Conservation (phyloP, 1,140 invertebrate genomes). For the Paraescarpia echinospica region DNA sequence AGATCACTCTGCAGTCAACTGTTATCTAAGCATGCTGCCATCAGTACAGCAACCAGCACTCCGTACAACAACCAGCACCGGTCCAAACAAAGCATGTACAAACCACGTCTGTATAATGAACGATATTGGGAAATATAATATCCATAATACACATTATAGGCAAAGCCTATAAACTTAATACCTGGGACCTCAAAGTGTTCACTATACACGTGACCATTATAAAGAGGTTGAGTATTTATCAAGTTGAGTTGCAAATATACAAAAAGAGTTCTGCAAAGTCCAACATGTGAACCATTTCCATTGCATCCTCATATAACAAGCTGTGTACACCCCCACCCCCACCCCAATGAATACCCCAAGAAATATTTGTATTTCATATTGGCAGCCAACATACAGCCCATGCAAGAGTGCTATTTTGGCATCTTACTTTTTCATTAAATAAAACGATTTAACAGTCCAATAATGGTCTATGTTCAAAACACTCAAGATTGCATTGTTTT, state of each 20-base stretch:
- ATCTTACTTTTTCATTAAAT: neutral
- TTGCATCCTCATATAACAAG: neutral
- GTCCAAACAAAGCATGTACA: too few species aligned
- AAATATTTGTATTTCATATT: neutral
- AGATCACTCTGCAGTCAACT: neutral
- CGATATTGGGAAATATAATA: neutral
- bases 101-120: neutral
- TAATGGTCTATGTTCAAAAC: neutral
- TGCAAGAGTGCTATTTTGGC: neutral
- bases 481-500: neutral
- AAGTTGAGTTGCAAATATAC: neutral
- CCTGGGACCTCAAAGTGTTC: neutral
- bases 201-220: neutral
- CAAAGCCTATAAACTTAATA: neutral
- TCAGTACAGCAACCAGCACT: neutral
- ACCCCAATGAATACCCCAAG: neutral
- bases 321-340: neutral
- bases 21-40: neutral
- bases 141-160: neutral
- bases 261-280: neutral
- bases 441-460: neutral
- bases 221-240: neutral
- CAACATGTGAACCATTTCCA: neutral
- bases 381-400: neutral
- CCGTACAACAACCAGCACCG: too few species aligned